A percentile compares a stretch with the other conserved stretches of the same genome.
Conservation (phyloP, 2,797 vertebrate species). For the Rhabdomys pumilio region DNA sequence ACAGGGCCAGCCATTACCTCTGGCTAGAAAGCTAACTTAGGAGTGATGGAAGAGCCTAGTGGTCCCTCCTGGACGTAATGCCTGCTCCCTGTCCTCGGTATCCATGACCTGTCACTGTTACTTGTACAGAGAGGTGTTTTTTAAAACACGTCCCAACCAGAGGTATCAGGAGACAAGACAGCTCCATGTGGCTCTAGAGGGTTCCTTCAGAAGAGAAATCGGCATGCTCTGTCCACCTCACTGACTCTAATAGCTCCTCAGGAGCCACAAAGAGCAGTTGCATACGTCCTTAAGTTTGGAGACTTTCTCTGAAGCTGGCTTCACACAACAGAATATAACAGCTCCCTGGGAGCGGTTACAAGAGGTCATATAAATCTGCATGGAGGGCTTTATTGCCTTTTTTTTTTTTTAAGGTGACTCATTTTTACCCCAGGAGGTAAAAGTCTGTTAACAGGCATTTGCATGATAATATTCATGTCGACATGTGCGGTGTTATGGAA, state of each 20-base stretch:
- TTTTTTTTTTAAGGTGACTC: constrained; percentile 70
- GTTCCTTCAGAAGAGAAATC: neutral
- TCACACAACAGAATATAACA: constrained; percentile 58
- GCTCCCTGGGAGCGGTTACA: constrained; percentile 44
- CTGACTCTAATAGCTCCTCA: neutral
- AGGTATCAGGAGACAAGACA: neutral
- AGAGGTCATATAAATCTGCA: constrained; percentile 64
- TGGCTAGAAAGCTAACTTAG: neutral
- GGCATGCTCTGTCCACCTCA: constrained; percentile 60
- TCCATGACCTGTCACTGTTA: accelerated
- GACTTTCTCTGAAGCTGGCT: constrained; percentile 53
- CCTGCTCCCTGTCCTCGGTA: neutral
- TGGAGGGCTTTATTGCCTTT: constrained; percentile 20
- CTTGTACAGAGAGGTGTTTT: neutral
- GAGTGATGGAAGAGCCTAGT: neutral
- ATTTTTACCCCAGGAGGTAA: constrained; percentile 38
- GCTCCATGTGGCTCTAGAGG: neutral
- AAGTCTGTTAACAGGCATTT: constrained; percentile 55
- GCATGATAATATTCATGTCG: constrained; percentile 47
- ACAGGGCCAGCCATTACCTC: neutral
- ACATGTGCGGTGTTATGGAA: neutral
- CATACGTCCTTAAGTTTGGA: constrained; percentile 63
- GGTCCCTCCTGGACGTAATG: too few relatives aligned
- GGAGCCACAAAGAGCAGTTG: constrained; percentile 66
- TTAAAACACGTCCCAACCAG: neutral